phyloP scores from a whole-genome alignment of 2,888 invertebrate genomes.

The Lamellibrachia columna region DNA sequence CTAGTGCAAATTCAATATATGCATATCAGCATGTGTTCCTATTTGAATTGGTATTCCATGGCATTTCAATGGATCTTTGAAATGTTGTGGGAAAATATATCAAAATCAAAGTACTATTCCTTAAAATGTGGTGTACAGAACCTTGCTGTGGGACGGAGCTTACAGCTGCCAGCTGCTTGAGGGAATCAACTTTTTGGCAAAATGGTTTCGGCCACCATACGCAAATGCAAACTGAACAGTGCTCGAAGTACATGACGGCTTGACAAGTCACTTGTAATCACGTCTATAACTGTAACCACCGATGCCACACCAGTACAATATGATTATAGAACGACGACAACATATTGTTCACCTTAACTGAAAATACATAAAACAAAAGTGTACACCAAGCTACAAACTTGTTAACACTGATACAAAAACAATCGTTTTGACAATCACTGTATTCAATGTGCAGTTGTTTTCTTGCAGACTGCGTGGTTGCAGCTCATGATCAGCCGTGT shows the following conservation, averaged over 20 bases:
- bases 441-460: not conserved
- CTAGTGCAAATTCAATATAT: no score
- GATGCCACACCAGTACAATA: not conserved
- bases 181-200: not conserved
- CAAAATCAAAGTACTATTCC: no score
- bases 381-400: not conserved
- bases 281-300: not conserved
- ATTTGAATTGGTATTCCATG: no score
- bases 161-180: no score
- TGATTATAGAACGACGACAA: not conserved
- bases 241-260: conserved; percentile 9
- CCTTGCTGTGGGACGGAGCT: no score
- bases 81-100: no score
- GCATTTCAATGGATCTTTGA: no score
- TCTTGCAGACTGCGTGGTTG: not conserved
- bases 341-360: not conserved
- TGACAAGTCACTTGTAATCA: not conserved
- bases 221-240: not conserved
- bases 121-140: no score
- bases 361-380: conserved; percentile 5
- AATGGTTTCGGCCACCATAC: not conserved
- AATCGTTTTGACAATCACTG: not conserved
- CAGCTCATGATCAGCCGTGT: not conserved
- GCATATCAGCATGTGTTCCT: no score
- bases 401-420: not conserved